These are phyloP conservation scores for Trichacis sp. DNA, from an alignment of 2,888 invertebrate genomes.

Conservation along the genomic window DNA sequence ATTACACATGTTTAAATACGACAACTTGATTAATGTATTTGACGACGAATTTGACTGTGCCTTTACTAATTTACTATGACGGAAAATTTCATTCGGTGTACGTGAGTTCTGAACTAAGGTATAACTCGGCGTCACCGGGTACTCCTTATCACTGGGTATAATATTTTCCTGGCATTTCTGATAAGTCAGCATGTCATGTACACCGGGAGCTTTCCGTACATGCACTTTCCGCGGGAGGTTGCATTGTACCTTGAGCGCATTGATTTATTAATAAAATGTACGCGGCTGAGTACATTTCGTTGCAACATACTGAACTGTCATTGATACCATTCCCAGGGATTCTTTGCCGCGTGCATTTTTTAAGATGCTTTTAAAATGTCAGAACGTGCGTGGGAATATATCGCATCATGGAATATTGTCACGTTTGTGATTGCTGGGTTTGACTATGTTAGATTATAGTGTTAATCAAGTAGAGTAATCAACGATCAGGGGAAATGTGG, in stretches of 20 bases:
- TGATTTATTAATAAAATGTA: constrained; percentile 15
- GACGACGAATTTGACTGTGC: no score
- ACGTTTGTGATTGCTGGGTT: no score
- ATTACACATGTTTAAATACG: no score
- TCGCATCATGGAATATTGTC: constrained; percentile 26
- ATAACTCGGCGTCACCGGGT: constrained; percentile 2
- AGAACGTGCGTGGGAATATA: constrained; percentile 17
- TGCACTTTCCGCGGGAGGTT: neutral
- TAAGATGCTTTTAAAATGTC: neutral
- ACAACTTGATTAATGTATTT: no score
- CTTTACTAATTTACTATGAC: no score
- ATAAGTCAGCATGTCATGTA: constrained; percentile 13
- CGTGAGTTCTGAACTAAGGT: no score
- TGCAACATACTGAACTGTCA: neutral
- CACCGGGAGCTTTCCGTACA: neutral
- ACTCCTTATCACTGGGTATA: no score
- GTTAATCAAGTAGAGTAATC: no score
- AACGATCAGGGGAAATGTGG: no score
- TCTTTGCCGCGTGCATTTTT: neutral
- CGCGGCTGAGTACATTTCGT: neutral
- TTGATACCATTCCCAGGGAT: neutral
- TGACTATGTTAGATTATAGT: no score
- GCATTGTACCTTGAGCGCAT: neutral
- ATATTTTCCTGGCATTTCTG: constrained; percentile 33
- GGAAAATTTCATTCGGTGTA: no score